phyloP scores from a whole-genome alignment of 2,797 vertebrate genomes.

The Lates japonicus region DNA sequence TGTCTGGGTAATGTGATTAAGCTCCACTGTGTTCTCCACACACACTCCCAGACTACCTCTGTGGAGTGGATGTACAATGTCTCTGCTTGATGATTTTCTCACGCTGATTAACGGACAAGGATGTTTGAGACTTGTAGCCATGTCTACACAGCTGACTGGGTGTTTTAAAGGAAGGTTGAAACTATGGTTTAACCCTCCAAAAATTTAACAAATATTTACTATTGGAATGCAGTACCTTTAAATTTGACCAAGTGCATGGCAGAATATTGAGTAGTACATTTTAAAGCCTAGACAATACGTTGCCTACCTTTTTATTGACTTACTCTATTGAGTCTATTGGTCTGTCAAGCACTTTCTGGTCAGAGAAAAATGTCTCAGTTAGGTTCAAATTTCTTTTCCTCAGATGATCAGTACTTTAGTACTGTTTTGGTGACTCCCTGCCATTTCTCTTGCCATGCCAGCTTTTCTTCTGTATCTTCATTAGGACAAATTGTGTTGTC shows the following conservation, averaged over 20 bases:
- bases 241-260: neutral
- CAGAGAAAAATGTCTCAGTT: neutral
- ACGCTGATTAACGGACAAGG: slow-evolving; percentile 31
- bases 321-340: no score
- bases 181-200: neutral
- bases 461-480: neutral
- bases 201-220: neutral
- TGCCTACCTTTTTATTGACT: neutral
- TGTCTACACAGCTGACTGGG: neutral
- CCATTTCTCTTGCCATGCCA: neutral
- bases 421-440: neutral
- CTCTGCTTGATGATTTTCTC: slow-evolving; percentile 45
- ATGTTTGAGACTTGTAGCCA: slow-evolving; percentile 5
- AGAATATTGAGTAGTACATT: neutral
- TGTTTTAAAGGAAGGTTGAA: neutral
- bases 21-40: slow-evolving; percentile 35
- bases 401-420: no score
- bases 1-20: slow-evolving; percentile 54
- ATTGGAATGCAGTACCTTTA: neutral
- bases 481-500: neutral
- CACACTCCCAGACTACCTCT: slow-evolving; percentile 16
- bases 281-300: no score
- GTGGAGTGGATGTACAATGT: slow-evolving; percentile 25
- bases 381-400: no score
- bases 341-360: neutral